Base-by-base conservation (phyloP, 2,113 vertebrate species). In the Camarhynchus parvulus region DNA sequence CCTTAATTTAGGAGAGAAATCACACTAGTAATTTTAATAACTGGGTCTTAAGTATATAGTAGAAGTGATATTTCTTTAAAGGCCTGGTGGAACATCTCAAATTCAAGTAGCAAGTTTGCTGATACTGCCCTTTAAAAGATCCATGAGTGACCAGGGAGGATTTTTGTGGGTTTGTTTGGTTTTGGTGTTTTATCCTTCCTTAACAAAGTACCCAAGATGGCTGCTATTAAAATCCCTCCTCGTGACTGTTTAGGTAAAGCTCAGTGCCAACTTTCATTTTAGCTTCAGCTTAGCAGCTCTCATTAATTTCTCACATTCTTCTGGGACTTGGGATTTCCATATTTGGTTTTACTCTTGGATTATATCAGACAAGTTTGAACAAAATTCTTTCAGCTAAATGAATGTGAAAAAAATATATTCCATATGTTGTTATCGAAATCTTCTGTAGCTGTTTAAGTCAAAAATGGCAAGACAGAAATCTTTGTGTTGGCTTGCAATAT, bases 381-480 rank as follows among this genome's bases (percentile, higher is more conserved):
- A 78, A 93, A 90, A 90, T 67, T 42, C 33, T 73, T 95, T 87
- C 92, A 86, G 77, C 61, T 89, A 90, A 90, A 89, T 56, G 73
- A 93, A 87, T 70, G 64, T 89, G 73, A n/a, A 85, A 81, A 79
- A 87, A 68, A 92, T 72, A 64, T 78, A 46, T 95, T 94, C 96
- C 96, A 96, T 95, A 95, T 97, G 92, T 92, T 92, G 85, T 72
- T 96, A 95, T 92, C 14, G 0, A 92, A 96, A 89, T 94, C 64
- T 90, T 94, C 95, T 96, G 86, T 73, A 92, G 87, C 89, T 95
- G 80, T 86, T 92, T 78, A 89, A 97, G 89, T 88, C 39, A 96
- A 94, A 96, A 94, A 83, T 83, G 76, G 86, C 72, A 89, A 90
- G 91, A 56, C 83, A 96, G 75, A 93, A 93, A 78, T 83, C 69